Base-by-base conservation (phyloP, 2,888 invertebrate species). In the Calameuta filiformis region DNA sequence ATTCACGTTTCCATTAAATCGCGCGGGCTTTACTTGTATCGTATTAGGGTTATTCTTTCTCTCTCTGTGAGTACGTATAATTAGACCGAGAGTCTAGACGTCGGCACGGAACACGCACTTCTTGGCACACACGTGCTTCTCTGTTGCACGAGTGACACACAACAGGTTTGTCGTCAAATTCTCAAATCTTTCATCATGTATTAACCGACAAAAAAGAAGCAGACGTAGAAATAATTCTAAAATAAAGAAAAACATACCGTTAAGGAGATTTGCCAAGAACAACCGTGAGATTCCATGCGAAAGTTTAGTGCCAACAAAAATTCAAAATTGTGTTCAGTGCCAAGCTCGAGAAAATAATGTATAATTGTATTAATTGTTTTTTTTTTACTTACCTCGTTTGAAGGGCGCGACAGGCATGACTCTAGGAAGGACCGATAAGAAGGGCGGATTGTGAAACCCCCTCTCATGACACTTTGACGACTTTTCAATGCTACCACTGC, bases 371-470 rank as follows among this genome's bases (percentile, higher is more conserved):
- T 4, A 56, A 23, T 23, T n/a, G n/a, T 15, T 23, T 56, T 15
- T 56, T 56, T 9, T 23, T 56, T 56, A 23, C 56, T 23, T 88
- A 91, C 91, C 91, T 91, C 91, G 91, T 90, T 91, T 89, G 88
- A 90, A 89, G 88, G 91, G 90, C 89, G 90, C 91, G 90, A 91
- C 91, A 91, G 91, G 90, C 91, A 91, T 91, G 91, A 90, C 91
- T 91, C 89, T 88, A 87, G 85, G 85, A 89, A 87, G 90, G 90
- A 89, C 89, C 89, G 87, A 90, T 89, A 88, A 88, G 87, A 90
- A 90, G 90, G 90, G 91, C 91, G 91, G 91, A 90, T 85, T 86
- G 89, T 90, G 87, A 91, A 90, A 90, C 91, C 90, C 90, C 91
- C 91, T 90, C 90, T 91, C 91, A 91, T 91, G 91, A 91, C 91